These are phyloP conservation scores for Megaptera novaeangliae DNA, from an alignment of 2,113 vertebrate species.

Conservation along the genomic window DNA sequence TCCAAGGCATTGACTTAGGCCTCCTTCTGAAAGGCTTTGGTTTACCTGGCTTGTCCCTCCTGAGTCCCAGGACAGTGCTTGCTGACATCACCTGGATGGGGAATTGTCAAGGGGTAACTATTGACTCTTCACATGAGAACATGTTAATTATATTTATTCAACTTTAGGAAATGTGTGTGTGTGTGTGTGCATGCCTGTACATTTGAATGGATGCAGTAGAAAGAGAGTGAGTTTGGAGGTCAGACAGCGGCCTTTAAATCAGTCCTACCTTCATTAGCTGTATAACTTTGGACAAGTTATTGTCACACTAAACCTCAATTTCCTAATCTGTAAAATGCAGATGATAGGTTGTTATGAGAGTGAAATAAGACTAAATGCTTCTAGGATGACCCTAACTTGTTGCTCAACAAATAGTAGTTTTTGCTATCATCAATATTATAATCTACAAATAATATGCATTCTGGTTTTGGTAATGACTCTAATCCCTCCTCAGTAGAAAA, in stretches of 20 bases:
- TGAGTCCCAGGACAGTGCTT: not conserved
- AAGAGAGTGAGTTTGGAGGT: not conserved
- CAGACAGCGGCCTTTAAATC: not conserved
- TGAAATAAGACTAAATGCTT: not conserved
- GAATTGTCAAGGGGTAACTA: not conserved
- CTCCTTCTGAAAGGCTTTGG: not conserved
- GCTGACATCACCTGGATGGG: not conserved
- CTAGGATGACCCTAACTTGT: not conserved
- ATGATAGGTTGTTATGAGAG: not conserved
- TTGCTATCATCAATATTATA: not conserved
- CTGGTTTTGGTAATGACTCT: not conserved
- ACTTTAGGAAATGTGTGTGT: not conserved
- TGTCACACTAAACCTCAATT: not conserved
- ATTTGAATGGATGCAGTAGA: not conserved
- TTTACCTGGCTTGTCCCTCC: not conserved
- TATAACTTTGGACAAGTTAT: not conserved
- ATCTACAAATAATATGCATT: not conserved
- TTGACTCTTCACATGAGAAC: not conserved
- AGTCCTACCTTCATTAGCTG: not conserved
- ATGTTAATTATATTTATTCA: not conserved
- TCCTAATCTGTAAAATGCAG: not conserved
- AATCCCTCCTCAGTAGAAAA: not conserved
- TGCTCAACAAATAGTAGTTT: not conserved
- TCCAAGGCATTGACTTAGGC: not conserved
- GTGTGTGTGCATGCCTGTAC: not conserved